Base-by-base conservation (phyloP, 2,888 invertebrate species). In the Colletes collaris region DNA sequence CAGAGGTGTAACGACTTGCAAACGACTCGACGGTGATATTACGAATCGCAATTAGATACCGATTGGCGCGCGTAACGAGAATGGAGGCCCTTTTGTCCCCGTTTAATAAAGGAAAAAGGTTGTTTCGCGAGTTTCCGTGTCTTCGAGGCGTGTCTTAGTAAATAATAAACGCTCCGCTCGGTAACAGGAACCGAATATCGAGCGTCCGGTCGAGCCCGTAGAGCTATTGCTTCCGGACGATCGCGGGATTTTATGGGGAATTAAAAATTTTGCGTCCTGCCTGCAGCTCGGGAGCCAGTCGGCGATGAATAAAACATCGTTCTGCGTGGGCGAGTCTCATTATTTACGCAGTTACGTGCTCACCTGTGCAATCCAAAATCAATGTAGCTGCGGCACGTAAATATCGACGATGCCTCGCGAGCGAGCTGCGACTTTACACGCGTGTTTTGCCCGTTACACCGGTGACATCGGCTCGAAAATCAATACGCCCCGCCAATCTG, bases 271-370 rank as follows among this genome's bases (percentile, higher is more conserved):
- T 83, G 66, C 85, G 80, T 84, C 81, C 85, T 69, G 78, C 13
- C 56, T 71, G 72, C 55, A 67, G 60, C 56, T 10, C 65, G 77
- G 35, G 27, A 27, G 44, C 60, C 53, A 50, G 37, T 52, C 82
- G 65, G 27, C 71, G 82, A 90, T 90, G 90, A 91, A 91, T 91
- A 91, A 91, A 91, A 91, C 90, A 91, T 90, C 83, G 86, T 84
- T 85, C 82, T 66, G 76, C 85, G 77, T 85, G 86, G 79, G 76
- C 69, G 67, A 79, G 78, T 74, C 82, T 84, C 86, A 86, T 86
- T 84, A 86, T 86, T 84, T 82, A 81, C 86, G 76, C 82, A 86
- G 84, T 77, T 84, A 82, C 80, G 78, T 76, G 78, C 63, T 76
- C 78, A 84, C 77, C 76, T 79, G 83, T 64, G 59, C 76, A 74